phyloP scores from a whole-genome alignment of 2,113 vertebrate genomes.

The human region GRCh38 chr20:48579001-48579500 shows the following conservation, averaged over 20 bases:
- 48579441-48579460: too few species aligned
- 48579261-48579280: background rate
- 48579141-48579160: background rate
- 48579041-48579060: fast-evolving
- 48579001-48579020: fast-evolving
- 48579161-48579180: background rate
- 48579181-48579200: background rate
- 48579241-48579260: background rate
- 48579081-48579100: background rate
- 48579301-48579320: too few species aligned
- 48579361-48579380: too few species aligned
- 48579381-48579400: too few species aligned
- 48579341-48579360: too few species aligned
- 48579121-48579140: fast-evolving
- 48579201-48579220: background rate
- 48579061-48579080: too few species aligned
- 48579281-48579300: too few species aligned
- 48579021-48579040: background rate
- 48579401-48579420: too few species aligned
- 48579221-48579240: background rate
- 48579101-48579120: background rate
- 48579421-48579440: too few species aligned
- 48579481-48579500: too few species aligned
- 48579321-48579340: too few species aligned
- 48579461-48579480: too few species aligned